Evolutionary conservation across 2,113 vertebrate genomes (phyloP).

Genomic region (Mus spicilegus): DNA sequence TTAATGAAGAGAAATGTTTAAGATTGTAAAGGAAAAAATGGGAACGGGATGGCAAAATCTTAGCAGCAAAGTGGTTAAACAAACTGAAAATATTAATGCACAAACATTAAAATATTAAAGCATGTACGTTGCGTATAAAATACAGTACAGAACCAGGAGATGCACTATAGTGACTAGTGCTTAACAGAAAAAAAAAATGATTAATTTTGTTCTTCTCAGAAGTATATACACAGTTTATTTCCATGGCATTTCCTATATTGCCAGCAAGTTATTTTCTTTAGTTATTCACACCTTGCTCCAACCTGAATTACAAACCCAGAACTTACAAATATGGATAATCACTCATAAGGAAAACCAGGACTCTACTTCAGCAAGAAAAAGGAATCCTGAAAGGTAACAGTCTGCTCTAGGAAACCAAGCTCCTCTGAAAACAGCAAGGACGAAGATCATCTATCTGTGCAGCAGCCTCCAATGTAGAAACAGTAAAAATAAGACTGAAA

Average conservation of each 20-base stretch:
- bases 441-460: conserved; percentile 81
- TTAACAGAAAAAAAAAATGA: conserved; percentile 86
- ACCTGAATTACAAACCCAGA: conserved; percentile 86
- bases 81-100: conserved; percentile 89
- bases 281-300: conserved; percentile 90
- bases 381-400: conserved; percentile 92
- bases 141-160: conserved; percentile 95
- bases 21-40: conserved; percentile 80
- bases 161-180: conserved; percentile 92
- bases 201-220: conserved; percentile 89
- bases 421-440: conserved; percentile 83
- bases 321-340: conserved; percentile 81
- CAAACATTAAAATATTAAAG: conserved; percentile 87
- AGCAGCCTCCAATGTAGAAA: conserved; percentile 86
- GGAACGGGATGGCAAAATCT: conserved; percentile 84
- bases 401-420: conserved; percentile 87
- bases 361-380: conserved; percentile 85
- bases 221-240: conserved; percentile 84
- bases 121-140: conserved; percentile 92
- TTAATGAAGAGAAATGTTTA: conserved; percentile 81
- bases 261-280: conserved; percentile 96
- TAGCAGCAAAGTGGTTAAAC: conserved; percentile 95
- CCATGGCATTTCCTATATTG: conserved; percentile 90
- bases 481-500: conserved; percentile 83
- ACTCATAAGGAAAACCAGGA: conserved; percentile 79